Evolutionary conservation across 2,888 invertebrate genomes (phyloP).

Genomic region (Salticus scenicus): DNA sequence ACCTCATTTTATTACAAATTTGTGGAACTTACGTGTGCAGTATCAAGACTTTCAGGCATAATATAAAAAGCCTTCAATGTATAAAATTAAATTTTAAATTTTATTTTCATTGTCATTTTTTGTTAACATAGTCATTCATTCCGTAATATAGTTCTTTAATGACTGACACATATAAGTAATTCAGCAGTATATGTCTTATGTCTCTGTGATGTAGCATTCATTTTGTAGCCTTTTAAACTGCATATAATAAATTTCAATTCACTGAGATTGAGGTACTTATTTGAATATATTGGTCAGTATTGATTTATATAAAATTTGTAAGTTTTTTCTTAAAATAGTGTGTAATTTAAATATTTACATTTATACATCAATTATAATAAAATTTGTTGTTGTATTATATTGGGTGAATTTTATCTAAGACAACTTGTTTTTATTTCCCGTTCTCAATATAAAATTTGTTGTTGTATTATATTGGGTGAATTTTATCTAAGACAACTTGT

Average conservation of each 20-base stretch:
- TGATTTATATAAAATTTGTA: neutral
- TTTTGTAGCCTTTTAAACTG: conserved; percentile 63
- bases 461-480: too few relatives aligned
- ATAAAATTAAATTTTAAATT: conserved; percentile 43
- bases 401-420: too few relatives aligned
- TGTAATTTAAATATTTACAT: neutral
- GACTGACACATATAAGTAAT: conserved; percentile 40
- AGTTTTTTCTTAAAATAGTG: neutral
- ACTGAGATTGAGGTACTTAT: conserved; percentile 1
- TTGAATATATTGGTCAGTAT: neutral
- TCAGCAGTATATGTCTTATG: conserved; percentile 24
- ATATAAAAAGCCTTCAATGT: neutral
- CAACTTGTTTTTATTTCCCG: too few relatives aligned
- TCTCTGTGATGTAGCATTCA: conserved; percentile 38
- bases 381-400: too few relatives aligned
- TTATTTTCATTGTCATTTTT: conserved; percentile 46
- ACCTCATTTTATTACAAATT: conserved; percentile 48
- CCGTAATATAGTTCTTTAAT: conserved; percentile 37
- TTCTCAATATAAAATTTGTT: too few relatives aligned
- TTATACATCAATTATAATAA: neutral
- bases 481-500: too few relatives aligned
- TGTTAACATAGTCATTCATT: conserved; percentile 66
- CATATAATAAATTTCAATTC: conserved; percentile 44
- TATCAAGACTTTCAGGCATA: neutral
- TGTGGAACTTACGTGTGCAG: neutral